Percentiles rank a stretch among this genome's conserved stretches.
phyloP scores from a whole-genome alignment of 2,888 invertebrate genomes.

The Drosophila heteroneura region DNA sequence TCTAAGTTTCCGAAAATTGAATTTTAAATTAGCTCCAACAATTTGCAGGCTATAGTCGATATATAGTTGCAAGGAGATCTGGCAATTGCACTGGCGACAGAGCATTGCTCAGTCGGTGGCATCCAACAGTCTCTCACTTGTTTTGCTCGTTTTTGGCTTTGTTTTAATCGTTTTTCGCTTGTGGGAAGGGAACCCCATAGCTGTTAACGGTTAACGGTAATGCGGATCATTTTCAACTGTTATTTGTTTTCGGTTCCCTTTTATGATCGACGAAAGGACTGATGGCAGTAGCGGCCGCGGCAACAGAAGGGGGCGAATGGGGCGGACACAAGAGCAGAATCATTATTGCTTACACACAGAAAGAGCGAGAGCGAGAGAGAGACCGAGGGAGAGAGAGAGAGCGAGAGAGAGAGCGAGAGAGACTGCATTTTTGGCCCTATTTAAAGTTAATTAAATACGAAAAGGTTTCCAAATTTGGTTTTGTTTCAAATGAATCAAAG shows the following conservation, averaged over 20 bases:
- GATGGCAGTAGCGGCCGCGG: background rate
- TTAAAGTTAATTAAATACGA: background rate
- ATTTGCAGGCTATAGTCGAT: background rate
- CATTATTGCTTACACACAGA: slow-evolving; percentile 15
- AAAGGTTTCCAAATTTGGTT: background rate
- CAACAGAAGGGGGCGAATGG: background rate
- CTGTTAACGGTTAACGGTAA: slow-evolving; percentile 73
- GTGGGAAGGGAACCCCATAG: slow-evolving; percentile 40
- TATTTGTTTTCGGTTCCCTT: slow-evolving; percentile 48
- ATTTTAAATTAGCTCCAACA: background rate
- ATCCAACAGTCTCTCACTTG: background rate
- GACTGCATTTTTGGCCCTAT: background rate
- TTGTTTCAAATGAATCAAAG: background rate
- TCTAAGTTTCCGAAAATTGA: background rate
- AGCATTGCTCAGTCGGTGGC: background rate
- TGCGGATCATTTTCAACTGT: slow-evolving; percentile 60
- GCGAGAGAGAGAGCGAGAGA: background rate
- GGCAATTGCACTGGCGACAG: background rate
- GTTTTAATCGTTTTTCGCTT: slow-evolving; percentile 13
- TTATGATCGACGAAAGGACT: slow-evolving; percentile 24
- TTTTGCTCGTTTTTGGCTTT: background rate
- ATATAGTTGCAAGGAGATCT: background rate
- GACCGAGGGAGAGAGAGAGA: no score
- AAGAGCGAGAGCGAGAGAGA: background rate
- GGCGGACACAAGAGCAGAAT: slow-evolving; percentile 2